Evolutionary conservation across 2,888 invertebrate genomes (phyloP).

Genomic region (Netelia inedita): DNA sequence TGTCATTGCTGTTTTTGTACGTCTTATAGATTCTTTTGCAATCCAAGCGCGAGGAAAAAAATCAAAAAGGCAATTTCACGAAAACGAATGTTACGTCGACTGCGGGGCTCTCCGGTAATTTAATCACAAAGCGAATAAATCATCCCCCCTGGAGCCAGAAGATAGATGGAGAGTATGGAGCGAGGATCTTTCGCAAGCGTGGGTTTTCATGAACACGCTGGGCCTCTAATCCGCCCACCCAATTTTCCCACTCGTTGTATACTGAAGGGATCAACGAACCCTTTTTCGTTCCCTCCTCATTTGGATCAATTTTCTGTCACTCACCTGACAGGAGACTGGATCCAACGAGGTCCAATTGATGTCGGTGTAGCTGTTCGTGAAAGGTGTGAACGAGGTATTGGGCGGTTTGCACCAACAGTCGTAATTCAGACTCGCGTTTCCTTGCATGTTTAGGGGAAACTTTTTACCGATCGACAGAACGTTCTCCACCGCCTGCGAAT

Average conservation of each 20-base stretch:
- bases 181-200: neutral
- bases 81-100: neutral
- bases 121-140: slow-evolving; percentile 29
- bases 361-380: slow-evolving; percentile 86
- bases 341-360: slow-evolving; percentile 89
- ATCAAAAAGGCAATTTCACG: neutral
- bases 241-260: neutral
- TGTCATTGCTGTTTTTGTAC: neutral
- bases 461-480: slow-evolving; percentile 94
- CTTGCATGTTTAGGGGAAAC: slow-evolving; percentile 91
- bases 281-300: neutral
- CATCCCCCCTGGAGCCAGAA: neutral
- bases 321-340: slow-evolving; percentile 89
- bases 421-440: slow-evolving; percentile 87
- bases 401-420: slow-evolving; percentile 91
- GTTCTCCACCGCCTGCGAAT: slow-evolving; percentile 95
- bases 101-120: neutral
- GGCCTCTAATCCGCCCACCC: slow-evolving; percentile 12
- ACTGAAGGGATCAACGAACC: neutral
- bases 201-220: neutral
- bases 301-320: slow-evolving; percentile 68
- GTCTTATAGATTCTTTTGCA: neutral
- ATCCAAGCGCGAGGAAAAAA: neutral
- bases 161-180: neutral
- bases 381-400: slow-evolving; percentile 84